Evolutionary conservation across 2,113 vertebrate genomes (phyloP).

Genomic region (Bubo blakistoni): DNA sequence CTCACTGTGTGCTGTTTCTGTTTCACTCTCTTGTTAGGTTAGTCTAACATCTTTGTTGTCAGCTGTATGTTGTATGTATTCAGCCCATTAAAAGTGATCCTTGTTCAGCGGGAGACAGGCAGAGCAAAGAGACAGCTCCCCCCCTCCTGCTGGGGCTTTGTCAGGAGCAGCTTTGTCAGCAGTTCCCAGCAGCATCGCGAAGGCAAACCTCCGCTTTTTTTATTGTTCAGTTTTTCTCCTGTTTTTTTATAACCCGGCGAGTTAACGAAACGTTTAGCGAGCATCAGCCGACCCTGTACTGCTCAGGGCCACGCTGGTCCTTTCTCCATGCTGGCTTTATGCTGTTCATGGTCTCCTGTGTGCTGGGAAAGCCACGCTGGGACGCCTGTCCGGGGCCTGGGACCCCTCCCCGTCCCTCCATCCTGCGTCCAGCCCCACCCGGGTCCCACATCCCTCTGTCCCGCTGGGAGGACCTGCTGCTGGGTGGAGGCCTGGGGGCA

Average conservation of each 20-base stretch:
- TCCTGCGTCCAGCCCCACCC: neutral
- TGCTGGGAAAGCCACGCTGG: accelerated
- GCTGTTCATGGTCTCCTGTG: accelerated
- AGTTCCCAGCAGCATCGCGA: neutral
- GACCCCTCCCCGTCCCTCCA: too few relatives aligned
- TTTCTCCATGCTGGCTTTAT: accelerated
- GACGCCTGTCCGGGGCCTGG: accelerated
- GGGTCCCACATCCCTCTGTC: neutral
- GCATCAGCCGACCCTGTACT: neutral
- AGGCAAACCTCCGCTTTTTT: neutral
- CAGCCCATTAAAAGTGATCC: slow-evolving; percentile 44
- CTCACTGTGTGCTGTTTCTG: slow-evolving; percentile 55
- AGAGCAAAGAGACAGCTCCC: neutral
- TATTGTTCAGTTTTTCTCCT: neutral
- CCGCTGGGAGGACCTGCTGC: neutral
- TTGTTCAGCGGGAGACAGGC: neutral
- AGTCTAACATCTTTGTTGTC: slow-evolving; percentile 56
- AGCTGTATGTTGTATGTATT: slow-evolving; percentile 12
- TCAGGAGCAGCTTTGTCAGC: slow-evolving; percentile 20
- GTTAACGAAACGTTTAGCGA: neutral
- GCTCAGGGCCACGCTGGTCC: accelerated
- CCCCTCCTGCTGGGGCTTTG: neutral
- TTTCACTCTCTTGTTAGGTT: slow-evolving; percentile 60
- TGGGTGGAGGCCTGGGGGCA: accelerated
- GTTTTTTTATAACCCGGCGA: neutral